Conservation (phyloP, 2,797 vertebrate species). For the Rhinichthys osculus region DNA sequence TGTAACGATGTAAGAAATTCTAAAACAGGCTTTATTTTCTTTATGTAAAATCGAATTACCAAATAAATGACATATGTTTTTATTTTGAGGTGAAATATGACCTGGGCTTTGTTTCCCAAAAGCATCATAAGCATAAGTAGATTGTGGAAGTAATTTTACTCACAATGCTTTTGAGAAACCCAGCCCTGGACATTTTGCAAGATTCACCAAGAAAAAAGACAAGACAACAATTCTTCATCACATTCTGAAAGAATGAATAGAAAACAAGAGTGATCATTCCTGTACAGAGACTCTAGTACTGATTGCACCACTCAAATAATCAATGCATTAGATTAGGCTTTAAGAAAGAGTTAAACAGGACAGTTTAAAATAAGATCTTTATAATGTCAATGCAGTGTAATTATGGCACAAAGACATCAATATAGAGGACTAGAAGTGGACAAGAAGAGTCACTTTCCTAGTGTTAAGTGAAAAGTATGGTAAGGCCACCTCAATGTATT, state of each 20-base stretch:
- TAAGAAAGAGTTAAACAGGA: neutral
- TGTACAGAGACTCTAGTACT: neutral
- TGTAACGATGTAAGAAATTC: too few relatives aligned
- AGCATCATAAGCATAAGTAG: neutral
- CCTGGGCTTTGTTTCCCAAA: neutral
- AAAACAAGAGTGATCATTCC: neutral
- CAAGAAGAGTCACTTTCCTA: constrained; percentile 41
- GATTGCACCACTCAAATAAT: neutral
- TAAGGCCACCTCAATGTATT: constrained; percentile 65
- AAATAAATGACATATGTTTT: neutral
- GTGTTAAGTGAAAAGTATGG: constrained; percentile 45
- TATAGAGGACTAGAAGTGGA: constrained; percentile 41
- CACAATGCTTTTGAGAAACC: neutral
- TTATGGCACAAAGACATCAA: constrained; percentile 56
- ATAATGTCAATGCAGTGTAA: constrained; percentile 26
- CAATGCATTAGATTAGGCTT: neutral
- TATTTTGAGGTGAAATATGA: neutral
- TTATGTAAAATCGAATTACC: neutral
- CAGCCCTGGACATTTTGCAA: neutral
- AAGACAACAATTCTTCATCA: neutral
- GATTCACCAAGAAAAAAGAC: neutral
- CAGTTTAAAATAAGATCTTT: constrained; percentile 2
- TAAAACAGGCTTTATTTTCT: neutral
- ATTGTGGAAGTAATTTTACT: neutral
- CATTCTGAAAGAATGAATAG: neutral